Base-by-base conservation (phyloP, 2,113 vertebrate genomes). In the Urocolius indicus region DNA sequence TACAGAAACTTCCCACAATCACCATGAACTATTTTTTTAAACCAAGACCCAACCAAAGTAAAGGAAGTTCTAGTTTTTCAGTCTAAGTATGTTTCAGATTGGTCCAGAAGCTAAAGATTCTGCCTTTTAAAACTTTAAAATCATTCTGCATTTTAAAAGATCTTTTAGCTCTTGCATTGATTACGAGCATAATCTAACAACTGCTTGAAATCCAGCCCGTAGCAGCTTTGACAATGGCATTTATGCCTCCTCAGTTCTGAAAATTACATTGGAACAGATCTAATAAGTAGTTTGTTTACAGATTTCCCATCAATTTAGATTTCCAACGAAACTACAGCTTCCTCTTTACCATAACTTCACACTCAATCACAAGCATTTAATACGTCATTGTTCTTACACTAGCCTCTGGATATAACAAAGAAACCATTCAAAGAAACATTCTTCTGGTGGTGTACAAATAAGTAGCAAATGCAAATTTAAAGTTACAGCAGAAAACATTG, bases 381-480 rank as follows among this genome's bases (percentile, higher is more conserved):
- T 49, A 88, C 58, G 73, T 76, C 72, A 45, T 49, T 86, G 63
- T 92, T 94, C 63, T 92, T 84, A 68, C 21, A 85, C 71, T 65
- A 88, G 54, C 75, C 34, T 78, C 90, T 87, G 78, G 62, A 95
- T 75, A 66, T 46, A 87, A 80, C 23, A 84, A 95, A 66, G 63
- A 84, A 84, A 66, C 43, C 13, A 55, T 41, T 41, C 38, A 41
- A 41, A 41, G 38, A 12, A 91, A 65, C 24, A 46, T 41, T 78
- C 57, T 84, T 78, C 67, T 77, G 22, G 17, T 57, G 52, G 58
- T 65, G 52, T 46, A 73, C 51, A 49, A 92, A 79, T 61, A 36
- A 72, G 49, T 66, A 69, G 66, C 74, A 91, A 87, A 41, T 43
- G n/a, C 67, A 73, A 72, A 90, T 83, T 76, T 61, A 82, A 73